These are phyloP conservation scores for Artibeus lituratus DNA, from an alignment of 2,797 vertebrate genomes.

Conservation along the genomic window DNA sequence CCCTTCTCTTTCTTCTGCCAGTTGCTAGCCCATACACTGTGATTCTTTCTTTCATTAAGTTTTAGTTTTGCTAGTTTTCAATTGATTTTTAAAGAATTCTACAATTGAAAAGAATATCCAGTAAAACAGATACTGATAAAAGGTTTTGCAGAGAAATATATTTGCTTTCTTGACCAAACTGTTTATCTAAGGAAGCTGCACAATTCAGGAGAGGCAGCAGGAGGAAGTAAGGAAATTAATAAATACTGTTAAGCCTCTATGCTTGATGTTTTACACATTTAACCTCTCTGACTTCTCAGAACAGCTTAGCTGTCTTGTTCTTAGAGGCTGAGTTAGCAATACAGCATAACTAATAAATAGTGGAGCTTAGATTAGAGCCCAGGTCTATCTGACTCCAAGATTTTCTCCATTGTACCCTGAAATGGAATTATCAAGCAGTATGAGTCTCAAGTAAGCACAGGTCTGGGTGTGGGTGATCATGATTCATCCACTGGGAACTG, in stretches of 20 bases:
- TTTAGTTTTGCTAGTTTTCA: conserved; percentile 23
- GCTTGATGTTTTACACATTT: not conserved
- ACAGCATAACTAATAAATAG: not conserved
- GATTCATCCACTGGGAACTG: not conserved
- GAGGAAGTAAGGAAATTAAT: not conserved
- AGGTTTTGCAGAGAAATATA: not conserved
- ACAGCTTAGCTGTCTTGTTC: not conserved
- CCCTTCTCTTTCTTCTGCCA: not conserved
- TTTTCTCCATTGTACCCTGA: conserved; percentile 10
- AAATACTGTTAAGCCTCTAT: not conserved
- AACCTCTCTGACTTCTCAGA: not conserved
- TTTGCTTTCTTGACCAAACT: conserved; percentile 8
- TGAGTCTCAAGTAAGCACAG: not conserved
- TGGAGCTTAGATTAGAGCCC: conserved; percentile 1
- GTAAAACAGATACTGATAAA: not conserved
- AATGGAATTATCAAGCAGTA: conserved; percentile 6
- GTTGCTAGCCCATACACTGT: not conserved
- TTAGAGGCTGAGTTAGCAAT: not conserved
- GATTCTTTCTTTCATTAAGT: not conserved
- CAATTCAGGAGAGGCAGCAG: not conserved
- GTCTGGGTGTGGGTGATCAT: not conserved
- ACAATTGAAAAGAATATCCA: not conserved
- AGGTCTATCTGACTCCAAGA: not conserved
- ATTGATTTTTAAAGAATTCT: not conserved
- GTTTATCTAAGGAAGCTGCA: not conserved